Conservation (phyloP, 2,797 vertebrate genomes). For the Hybognathus amarus region DNA sequence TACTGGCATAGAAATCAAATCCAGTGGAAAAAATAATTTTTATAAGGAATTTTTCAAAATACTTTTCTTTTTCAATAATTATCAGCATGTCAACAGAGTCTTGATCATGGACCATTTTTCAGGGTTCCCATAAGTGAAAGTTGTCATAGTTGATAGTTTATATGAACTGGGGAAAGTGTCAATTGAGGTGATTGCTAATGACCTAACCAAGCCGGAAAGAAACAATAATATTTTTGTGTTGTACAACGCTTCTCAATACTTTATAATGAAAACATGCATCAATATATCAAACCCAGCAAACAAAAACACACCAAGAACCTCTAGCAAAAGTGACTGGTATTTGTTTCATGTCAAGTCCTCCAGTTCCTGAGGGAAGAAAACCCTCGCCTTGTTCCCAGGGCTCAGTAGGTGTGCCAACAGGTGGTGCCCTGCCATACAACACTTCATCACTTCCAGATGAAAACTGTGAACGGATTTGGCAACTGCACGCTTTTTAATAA, state of each 20-base stretch:
- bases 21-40: not conserved
- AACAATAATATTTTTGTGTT: not conserved
- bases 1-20: constrained; percentile 15
- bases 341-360: constrained; percentile 14
- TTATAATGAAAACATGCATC: not conserved
- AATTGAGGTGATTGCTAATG: not conserved
- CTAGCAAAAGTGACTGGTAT: not conserved
- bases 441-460: constrained; percentile 61
- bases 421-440: constrained; percentile 47
- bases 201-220: not conserved
- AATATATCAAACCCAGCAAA: not conserved
- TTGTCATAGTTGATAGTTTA: not conserved
- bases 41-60: not conserved
- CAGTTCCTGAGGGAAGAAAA: constrained; percentile 28
- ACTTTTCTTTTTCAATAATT: not conserved
- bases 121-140: not conserved
- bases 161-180: not conserved
- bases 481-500: constrained; percentile 52
- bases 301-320: not conserved
- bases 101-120: not conserved
- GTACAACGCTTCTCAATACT: not conserved
- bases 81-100: not conserved
- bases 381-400: constrained; percentile 5
- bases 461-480: constrained; percentile 56
- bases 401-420: constrained; percentile 43